These are phyloP conservation scores for Hirundo rustica DNA, from an alignment of 2,797 vertebrate genomes.

Conservation along the genomic window DNA sequence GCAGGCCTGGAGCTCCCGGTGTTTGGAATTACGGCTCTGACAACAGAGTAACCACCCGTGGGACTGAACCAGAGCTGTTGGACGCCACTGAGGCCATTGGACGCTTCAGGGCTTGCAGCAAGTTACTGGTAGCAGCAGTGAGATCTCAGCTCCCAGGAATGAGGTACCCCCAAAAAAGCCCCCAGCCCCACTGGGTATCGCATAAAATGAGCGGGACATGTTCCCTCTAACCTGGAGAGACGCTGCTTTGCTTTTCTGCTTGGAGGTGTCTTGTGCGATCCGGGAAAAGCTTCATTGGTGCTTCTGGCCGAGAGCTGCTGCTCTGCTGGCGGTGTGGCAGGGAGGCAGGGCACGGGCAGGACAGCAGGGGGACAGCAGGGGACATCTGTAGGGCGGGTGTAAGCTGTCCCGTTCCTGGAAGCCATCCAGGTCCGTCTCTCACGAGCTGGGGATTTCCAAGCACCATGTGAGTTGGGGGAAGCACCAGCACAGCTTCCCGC, in stretches of 20 bases:
- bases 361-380: not conserved
- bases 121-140: not conserved
- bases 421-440: accelerated
- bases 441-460: conserved; percentile 6
- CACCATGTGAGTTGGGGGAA: not conserved
- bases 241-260: not conserved
- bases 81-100: not conserved
- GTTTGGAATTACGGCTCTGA: not conserved
- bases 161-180: not conserved
- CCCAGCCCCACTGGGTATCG: not conserved
- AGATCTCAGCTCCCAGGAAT: not conserved
- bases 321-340: not conserved
- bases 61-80: not conserved
- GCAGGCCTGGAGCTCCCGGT: not conserved
- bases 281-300: accelerated
- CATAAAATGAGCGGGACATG: not conserved
- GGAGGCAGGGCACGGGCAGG: not conserved
- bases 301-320: not conserved
- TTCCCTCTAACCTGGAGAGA: not conserved
- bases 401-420: not conserved
- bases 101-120: not conserved
- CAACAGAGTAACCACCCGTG: not conserved
- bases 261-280: not conserved
- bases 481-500: not conserved
- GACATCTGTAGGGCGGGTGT: not conserved